Percentiles rank a stretch among this genome's conserved stretches.
Conservation (phyloP, 2,797 vertebrate species). For the Silurus aristotelis region DNA sequence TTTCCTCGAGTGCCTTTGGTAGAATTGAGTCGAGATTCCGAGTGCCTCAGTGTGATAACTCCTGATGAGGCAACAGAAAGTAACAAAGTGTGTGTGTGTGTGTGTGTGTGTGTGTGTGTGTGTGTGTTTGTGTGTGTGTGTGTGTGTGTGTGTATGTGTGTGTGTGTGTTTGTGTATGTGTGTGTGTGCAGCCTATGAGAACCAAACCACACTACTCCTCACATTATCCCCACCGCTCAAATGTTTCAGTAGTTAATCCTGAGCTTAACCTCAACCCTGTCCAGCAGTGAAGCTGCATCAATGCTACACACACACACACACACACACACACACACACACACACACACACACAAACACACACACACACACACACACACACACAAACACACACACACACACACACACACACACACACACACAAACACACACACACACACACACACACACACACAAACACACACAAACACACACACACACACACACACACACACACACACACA, state of each 20-base stretch:
- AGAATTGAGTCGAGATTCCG: slow-evolving; percentile 10
- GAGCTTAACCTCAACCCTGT: neutral
- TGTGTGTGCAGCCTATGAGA: neutral
- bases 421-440: no score
- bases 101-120: neutral
- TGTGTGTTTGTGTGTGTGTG: slow-evolving; percentile 8
- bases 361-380: no score
- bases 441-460: neutral
- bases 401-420: no score
- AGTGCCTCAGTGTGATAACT: neutral
- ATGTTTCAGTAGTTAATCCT: slow-evolving; percentile 14
- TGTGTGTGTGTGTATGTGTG: neutral
- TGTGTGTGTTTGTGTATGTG: slow-evolving; percentile 4
- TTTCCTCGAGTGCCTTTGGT: neutral
- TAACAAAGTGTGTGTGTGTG: neutral
- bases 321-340: neutral
- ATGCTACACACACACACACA: neutral
- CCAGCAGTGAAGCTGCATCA: neutral
- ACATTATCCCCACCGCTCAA: neutral
- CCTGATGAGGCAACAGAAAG: slow-evolving; percentile 22
- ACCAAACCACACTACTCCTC: neutral
- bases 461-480: neutral
- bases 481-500: neutral
- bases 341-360: neutral
- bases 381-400: no score